Percentiles rank a stretch among this genome's conserved stretches.
Conservation (phyloP, 2,797 vertebrate species). For the Uromys caudimaculatus region DNA sequence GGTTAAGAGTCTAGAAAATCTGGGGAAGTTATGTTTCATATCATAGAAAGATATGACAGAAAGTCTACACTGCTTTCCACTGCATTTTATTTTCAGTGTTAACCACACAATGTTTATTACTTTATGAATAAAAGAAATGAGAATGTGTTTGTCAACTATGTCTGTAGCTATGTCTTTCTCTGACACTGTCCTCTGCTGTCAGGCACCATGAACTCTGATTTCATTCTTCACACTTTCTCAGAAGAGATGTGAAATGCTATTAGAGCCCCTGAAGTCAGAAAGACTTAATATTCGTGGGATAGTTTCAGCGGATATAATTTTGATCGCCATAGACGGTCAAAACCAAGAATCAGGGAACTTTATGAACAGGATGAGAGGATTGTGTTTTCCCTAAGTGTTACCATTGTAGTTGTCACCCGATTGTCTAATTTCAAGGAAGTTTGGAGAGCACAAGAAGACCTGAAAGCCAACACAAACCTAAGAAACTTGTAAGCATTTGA, state of each 20-base stretch:
- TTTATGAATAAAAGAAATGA: slow-evolving; percentile 58
- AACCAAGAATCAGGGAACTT: neutral
- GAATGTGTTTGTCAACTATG: neutral
- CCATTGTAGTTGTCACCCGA: neutral
- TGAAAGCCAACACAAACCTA: neutral
- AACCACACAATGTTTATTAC: neutral
- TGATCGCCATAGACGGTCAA: neutral
- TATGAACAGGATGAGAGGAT: neutral
- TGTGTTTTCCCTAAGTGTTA: neutral
- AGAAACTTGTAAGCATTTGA: neutral
- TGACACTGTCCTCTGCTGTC: neutral
- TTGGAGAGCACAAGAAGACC: neutral
- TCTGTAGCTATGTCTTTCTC: neutral
- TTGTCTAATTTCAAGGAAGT: slow-evolving; percentile 3
- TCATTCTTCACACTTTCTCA: slow-evolving; percentile 21
- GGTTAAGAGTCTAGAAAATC: neutral
- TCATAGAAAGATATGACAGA: neutral
- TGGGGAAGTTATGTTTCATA: neutral
- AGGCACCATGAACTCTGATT: neutral
- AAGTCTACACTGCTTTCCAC: neutral
- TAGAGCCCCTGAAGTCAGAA: neutral
- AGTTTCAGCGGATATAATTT: neutral
- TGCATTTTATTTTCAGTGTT: slow-evolving; percentile 14
- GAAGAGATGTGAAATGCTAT: neutral
- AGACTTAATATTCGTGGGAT: neutral